Conservation (phyloP, 1,140 invertebrate genomes). For the Pachyrhynchus sulphureomaculatus region DNA sequence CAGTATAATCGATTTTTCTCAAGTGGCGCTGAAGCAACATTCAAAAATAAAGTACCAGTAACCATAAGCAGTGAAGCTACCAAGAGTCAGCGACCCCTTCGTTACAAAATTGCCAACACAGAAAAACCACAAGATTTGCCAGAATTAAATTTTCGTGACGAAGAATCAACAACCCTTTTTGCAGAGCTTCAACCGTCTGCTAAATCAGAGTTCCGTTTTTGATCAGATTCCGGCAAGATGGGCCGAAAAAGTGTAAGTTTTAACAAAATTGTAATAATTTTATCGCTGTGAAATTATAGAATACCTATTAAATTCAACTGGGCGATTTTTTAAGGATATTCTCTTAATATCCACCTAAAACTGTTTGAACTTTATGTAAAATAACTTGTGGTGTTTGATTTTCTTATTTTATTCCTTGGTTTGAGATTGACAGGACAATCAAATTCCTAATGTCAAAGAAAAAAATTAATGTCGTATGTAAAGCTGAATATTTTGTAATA, state of each 20-base stretch:
- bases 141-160: constrained; percentile 2
- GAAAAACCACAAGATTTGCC: constrained; percentile 14
- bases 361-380: no score
- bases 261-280: not conserved
- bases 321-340: no score
- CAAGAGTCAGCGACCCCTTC: not conserved
- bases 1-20: constrained; percentile 20
- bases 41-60: constrained; percentile 1
- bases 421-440: no score
- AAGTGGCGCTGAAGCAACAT: not conserved
- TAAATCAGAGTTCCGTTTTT: constrained; percentile 10
- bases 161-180: constrained; percentile 2
- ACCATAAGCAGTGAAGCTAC: not conserved
- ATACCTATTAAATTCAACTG: no score
- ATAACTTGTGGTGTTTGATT: no score
- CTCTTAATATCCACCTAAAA: no score
- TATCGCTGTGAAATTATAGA: no score
- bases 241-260: constrained; percentile 14
- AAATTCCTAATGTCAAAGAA: no score
- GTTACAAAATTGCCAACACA: constrained; percentile 16
- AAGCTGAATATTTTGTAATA: no score
- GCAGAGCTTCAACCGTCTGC: constrained; percentile 18
- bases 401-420: no score
- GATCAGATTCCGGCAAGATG: constrained; percentile 16
- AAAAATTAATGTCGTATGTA: no score